Evolutionary conservation across 2,113 vertebrate genomes (phyloP), one percentile per base, ranked within the genome.

Genomic region (Sapajus apella): DNA sequence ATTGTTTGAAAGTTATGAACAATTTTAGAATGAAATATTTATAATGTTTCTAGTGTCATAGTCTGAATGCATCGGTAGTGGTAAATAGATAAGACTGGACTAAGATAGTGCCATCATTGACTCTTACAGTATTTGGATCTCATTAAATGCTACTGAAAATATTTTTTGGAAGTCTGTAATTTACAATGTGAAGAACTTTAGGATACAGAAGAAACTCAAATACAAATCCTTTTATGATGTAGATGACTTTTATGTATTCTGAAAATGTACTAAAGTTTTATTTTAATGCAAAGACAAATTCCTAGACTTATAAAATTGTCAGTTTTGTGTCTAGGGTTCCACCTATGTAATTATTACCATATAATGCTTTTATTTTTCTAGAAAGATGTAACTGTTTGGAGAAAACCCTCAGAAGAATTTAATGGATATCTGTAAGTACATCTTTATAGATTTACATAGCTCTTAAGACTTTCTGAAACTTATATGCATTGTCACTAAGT

Each of bases 321-420:
- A 35, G 20, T 86, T 94, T 97, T 95, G 35, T 82, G 17, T 83
- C 4, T 21, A 86, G 9, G 35, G 16, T 88, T 95, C 77, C 20
- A 86, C 11, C 23, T 70, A 32, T 64, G 13, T 89, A 77, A 76
- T 94, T 86, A 96, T 90, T 45, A 82, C 50, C 35, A 17, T 70
- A 13, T 14, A 58, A 58, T 92, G 77, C 2, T 43, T 11, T 98
- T 95, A 91, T 92, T 84, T 98, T 96, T 98, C 37, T 97, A 99
- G 99, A 99, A 99, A 98, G 99, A 99, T 97, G 98, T 99, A 89
- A 99, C 98, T 14, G 99, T 99, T 66, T 99, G 99, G 99, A 98
- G 98, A 97, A 99, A 99, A 94, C 98, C 98, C 1, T 99, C 99
- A 43, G 98, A 99, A 87, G 99, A 99, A 97, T 99, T 99, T 98